Base-by-base conservation (phyloP, 2,888 invertebrate genomes). In the Harpagoxenus sublaevis region DNA sequence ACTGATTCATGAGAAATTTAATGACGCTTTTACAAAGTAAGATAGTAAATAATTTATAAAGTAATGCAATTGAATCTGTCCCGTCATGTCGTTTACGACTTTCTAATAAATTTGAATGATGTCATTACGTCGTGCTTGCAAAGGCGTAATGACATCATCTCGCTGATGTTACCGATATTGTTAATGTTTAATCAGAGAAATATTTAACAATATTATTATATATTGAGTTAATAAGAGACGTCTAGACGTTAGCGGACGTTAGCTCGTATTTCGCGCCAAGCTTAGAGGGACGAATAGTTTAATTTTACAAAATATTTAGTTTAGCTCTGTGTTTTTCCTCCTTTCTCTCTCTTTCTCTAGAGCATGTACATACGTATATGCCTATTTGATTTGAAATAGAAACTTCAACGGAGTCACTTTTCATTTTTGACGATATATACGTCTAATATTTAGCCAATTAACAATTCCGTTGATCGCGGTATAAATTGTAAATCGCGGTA, bases 61-160 rank as follows among this genome's bases (percentile, higher is more conserved):
- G 10, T 12, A 23, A 28, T 28, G 71, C 57, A 42, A 42, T 73
- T 45, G 60, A 73, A 57, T 73, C 28, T 2, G 18, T 28, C 10
- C 42, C n/a, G 18, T 39, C 42, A 39, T 9, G 15, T 39, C 39
- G 42, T 57, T 73, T 42, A 42, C 4, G 42, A 39, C 2, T 60
- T 73, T 73, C 4, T 73, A 73, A 42, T 55, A 28, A 42, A 73
- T 73, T 45, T 57, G 45, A 55, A 71, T 55, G 15, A 39, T n/a
- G 9, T 5, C 12, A n/a, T n/a, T n/a, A n/a, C n/a, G n/a, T n/a
- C n/a, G n/a, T 28, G 55, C 39, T 35, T 53, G 71, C 3, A 70
- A 70, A 51, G 18, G n/a, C 12, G 12, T 45, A 45, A 10, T 45
- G 45, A 45, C 45, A 12, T 12, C 45, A 45, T n/a, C 9, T 39